Evolutionary conservation across 1,140 invertebrate genomes (phyloP).

Genomic region (Lepidurus packardi): DNA sequence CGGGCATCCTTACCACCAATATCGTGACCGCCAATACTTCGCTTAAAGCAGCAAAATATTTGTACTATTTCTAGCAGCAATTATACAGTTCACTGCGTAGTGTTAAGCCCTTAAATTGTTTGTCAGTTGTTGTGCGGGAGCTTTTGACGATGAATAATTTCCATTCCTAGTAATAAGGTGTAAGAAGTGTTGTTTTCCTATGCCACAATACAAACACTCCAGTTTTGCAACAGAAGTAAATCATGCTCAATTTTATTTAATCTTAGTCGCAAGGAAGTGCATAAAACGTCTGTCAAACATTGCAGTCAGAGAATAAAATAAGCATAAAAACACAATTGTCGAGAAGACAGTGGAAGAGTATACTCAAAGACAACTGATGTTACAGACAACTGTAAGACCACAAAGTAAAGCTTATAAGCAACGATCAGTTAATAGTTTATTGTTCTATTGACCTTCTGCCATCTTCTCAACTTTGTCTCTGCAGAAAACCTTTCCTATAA

Average conservation of each 20-base stretch:
- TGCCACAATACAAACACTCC: background rate
- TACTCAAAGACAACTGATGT: too few relatives aligned
- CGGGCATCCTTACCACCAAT: background rate
- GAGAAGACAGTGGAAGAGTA: too few relatives aligned
- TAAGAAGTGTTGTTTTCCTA: background rate
- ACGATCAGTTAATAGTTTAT: too few relatives aligned
- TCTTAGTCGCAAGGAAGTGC: too few relatives aligned
- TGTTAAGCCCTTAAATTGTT: background rate
- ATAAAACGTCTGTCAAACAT: too few relatives aligned
- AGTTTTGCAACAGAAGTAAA: background rate
- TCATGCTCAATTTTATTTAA: background rate
- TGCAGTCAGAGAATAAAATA: too few relatives aligned
- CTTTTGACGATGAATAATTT: background rate
- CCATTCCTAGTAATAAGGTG: background rate
- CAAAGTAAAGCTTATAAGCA: too few relatives aligned
- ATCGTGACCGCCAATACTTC: background rate
- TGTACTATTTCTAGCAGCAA: background rate
- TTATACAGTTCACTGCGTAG: background rate
- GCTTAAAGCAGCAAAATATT: background rate
- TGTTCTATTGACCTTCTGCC: too few relatives aligned
- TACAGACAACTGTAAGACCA: too few relatives aligned
- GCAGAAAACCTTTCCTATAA: too few relatives aligned
- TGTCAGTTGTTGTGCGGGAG: background rate
- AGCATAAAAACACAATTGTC: too few relatives aligned
- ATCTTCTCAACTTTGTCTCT: too few relatives aligned